A percentile compares a stretch with the other conserved stretches of the same genome.
phyloP scores from a whole-genome alignment of 1,140 invertebrate genomes.

The Euwallacea fornicatus region DNA sequence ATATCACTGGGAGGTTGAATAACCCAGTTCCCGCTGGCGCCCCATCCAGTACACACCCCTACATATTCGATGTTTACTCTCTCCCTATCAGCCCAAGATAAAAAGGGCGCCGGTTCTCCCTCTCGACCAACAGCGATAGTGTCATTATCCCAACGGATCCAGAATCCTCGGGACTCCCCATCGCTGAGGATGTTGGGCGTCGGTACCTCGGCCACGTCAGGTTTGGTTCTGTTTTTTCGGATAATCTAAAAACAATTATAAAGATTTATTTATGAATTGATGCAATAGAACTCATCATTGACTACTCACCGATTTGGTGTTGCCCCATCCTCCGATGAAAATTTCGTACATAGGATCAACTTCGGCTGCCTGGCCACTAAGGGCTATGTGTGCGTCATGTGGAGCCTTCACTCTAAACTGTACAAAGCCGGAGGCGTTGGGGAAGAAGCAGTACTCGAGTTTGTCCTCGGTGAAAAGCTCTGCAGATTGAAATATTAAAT shows the following conservation, averaged over 20 bases:
- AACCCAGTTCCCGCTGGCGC: conserved; percentile 77
- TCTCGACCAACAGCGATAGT: conserved; percentile 68
- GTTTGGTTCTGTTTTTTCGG: conserved; percentile 74
- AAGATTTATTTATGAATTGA: background rate
- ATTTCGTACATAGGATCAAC: conserved; percentile 75
- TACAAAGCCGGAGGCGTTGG: conserved; percentile 64
- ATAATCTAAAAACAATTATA: conserved; percentile 53
- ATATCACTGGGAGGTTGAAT: conserved; percentile 59
- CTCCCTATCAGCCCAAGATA: conserved; percentile 70
- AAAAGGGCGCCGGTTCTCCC: conserved; percentile 69
- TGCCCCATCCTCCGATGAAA: conserved; percentile 83
- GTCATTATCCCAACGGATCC: conserved; percentile 76
- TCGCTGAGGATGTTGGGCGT: conserved; percentile 69
- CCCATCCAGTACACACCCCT: conserved; percentile 84
- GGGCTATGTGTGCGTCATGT: conserved; percentile 79
- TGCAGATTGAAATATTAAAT: conserved; percentile 51
- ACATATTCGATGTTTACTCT: conserved; percentile 70
- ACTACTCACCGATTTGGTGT: conserved; percentile 69
- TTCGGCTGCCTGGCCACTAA: conserved; percentile 67
- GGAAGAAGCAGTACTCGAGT: conserved; percentile 79
- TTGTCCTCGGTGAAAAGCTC: conserved; percentile 76
- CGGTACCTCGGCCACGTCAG: conserved; percentile 72
- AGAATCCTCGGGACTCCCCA: conserved; percentile 77
- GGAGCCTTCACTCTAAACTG: conserved; percentile 73
- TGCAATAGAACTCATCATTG: background rate